These are phyloP conservation scores for Porphyrio hochstetteri DNA, from an alignment of 2,113 vertebrate species.

Conservation along the genomic window DNA sequence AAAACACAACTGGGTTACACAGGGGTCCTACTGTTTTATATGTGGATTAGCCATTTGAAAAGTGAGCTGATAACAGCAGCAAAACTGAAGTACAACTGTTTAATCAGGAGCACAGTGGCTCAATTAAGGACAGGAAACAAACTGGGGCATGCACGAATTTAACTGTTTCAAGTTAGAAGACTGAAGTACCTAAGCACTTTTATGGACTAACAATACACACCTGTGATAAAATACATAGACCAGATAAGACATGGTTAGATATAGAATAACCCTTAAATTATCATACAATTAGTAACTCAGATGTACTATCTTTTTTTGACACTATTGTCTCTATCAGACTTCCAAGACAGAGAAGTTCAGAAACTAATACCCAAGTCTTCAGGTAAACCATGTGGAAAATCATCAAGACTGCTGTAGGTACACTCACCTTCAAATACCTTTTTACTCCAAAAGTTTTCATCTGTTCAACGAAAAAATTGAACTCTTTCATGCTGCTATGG, in stretches of 20 bases:
- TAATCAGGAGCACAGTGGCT: background rate
- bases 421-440: conserved; percentile 84
- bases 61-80: background rate
- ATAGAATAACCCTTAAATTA: background rate
- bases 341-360: background rate
- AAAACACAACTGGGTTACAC: background rate
- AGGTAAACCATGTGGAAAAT: background rate
- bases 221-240: background rate
- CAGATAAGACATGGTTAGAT: background rate
- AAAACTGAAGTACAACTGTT: background rate
- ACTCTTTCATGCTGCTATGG: conserved; percentile 77
- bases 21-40: background rate
- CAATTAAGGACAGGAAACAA: background rate
- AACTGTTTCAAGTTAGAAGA: background rate
- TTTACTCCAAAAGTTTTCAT: conserved; percentile 87
- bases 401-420: background rate
- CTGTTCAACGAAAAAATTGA: conserved; percentile 83
- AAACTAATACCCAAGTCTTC: background rate
- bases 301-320: background rate
- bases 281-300: background rate
- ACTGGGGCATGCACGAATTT: background rate
- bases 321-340: background rate
- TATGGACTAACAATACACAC: background rate
- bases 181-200: background rate
- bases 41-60: background rate